phyloP scores from a whole-genome alignment of 2,888 invertebrate genomes.

The Diaperis boleti region DNA sequence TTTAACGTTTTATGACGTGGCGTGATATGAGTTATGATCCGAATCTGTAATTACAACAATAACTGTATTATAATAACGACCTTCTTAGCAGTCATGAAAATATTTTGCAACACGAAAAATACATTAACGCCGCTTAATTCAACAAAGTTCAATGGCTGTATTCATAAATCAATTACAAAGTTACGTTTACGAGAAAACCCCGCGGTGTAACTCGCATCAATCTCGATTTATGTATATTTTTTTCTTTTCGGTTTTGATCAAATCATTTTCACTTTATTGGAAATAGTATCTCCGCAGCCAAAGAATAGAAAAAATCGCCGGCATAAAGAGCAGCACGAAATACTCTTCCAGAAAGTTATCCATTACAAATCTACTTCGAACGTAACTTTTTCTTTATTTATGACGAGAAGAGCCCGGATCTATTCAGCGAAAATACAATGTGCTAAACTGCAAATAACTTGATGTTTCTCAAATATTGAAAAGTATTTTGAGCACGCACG shows the following conservation, averaged over 20 bases:
- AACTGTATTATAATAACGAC: background rate
- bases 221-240: conserved; percentile 13
- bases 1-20: too few relatives aligned
- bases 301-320: conserved; percentile 12
- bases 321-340: conserved; percentile 4
- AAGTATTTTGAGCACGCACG: too few relatives aligned
- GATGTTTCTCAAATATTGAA: too few relatives aligned
- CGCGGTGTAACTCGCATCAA: conserved; percentile 12
- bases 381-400: conserved; percentile 22
- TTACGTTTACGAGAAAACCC: conserved; percentile 18
- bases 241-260: conserved; percentile 15
- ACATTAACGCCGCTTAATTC: conserved; percentile 21
- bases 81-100: conserved; percentile 5
- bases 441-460: too few relatives aligned
- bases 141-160: conserved; percentile 7
- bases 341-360: conserved; percentile 21
- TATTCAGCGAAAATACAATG: too few relatives aligned
- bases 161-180: conserved; percentile 33
- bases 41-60: background rate
- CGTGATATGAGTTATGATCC: too few relatives aligned
- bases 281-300: conserved; percentile 4
- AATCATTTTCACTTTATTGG: conserved; percentile 27
- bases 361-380: conserved; percentile 11
- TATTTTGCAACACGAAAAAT: conserved; percentile 25
- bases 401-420: conserved; percentile 1